Base-by-base conservation (phyloP, 1,140 invertebrate species). In the Drosophila bocki region DNA sequence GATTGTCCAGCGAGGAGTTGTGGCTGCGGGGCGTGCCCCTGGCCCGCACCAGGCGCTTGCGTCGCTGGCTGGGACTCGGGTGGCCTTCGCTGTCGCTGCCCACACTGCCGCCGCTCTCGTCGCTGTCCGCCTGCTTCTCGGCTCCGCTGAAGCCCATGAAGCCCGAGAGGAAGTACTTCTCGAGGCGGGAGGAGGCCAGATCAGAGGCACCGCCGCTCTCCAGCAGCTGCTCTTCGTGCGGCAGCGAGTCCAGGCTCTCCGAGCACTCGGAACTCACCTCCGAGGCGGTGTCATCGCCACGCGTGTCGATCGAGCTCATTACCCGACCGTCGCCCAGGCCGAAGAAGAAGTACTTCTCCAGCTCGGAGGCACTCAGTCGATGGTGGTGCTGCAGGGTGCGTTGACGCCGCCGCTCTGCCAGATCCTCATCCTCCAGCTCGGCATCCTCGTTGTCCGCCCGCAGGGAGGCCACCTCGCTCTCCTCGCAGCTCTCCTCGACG, bases 291-390 rank as follows among this genome's bases (percentile, higher is more conserved):
- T 98, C 96, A 26, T 96, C 94, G n/a, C 91, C 91, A 1, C 94
- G 93, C 0, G 19, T 93, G 80, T 64, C 95, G 75, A 88, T 91
- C 26, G 71, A 92, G 93, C 53, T 95, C 93, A 82, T 94, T 78
- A 82, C 81, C 51, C 94, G 94, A 48, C 96, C 96, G 87, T 96
- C 96, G 8, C 96, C 96, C 35, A 98, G 94, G 0, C 95, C 96
- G 80, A 96, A 98, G 92, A 97, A 97, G 93, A 98, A 98, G 92
- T 98, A 98, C 91, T 98, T 98, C 92, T 98, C 97, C 61, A 98
- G 90, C 81, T 98, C 97, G 0, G 97, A 97, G 0, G 96, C 95
- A 2, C 95, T 96, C 35, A 95, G 94, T 19, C 95, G 95, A 61
- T 92, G 90, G 75, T 92, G 91, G 60, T 92, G 91, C 53, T 92